Conservation (phyloP, 2,113 vertebrate species). For the Sapajus apella region DNA sequence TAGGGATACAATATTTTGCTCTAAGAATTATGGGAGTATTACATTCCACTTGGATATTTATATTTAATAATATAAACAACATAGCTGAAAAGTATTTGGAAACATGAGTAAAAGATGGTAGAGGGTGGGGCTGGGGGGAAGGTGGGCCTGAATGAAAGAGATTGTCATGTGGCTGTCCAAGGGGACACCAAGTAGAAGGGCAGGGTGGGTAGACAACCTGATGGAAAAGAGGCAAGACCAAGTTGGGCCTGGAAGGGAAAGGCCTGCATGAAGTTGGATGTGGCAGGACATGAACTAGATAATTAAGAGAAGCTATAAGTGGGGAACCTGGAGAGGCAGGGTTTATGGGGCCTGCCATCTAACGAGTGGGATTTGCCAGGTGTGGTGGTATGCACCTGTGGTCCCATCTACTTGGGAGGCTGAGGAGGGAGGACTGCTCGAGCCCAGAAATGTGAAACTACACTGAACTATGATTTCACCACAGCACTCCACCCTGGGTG, state of each 20-base stretch:
- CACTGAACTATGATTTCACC: no score
- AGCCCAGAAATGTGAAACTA: no score
- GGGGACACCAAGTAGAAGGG: not conserved
- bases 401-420: no score
- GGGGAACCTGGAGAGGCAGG: not conserved
- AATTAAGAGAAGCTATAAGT: not conserved
- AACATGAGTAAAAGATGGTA: not conserved
- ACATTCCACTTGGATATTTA: not conserved
- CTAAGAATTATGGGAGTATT: not conserved
- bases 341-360: not conserved
- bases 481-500: no score
- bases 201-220: no score
- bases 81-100: not conserved
- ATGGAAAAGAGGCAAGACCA: not conserved
- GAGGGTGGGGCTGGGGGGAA: fast-evolving
- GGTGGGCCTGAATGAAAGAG: not conserved
- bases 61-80: not conserved
- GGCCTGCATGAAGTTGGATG: not conserved
- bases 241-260: not conserved
- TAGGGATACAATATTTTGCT: not conserved
- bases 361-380: no score
- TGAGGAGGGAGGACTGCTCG: no score
- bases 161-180: fast-evolving
- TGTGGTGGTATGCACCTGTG: no score
- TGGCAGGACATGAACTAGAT: not conserved